A percentile compares a stretch with the other conserved stretches of the same genome.
Evolutionary conservation across 2,888 invertebrate species (phyloP).

Genomic region (Proisotoma minuta): DNA sequence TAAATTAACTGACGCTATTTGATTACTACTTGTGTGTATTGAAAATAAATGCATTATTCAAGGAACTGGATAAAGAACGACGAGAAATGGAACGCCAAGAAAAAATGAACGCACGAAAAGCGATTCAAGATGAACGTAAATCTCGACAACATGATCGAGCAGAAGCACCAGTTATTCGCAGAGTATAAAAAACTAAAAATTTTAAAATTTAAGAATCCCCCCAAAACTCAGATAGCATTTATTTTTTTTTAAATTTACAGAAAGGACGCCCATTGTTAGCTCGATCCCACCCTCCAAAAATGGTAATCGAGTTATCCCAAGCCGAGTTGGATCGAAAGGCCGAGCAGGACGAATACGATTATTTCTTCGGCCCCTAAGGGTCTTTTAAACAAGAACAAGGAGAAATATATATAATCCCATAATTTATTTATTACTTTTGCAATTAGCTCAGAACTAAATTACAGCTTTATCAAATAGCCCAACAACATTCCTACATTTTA

Average conservation of each 20-base stretch:
- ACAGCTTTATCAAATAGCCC: no score
- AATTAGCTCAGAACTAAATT: no score
- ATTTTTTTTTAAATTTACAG: constrained; percentile 16
- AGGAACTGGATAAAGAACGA: constrained; percentile 46
- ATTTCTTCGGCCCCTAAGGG: constrained; percentile 44
- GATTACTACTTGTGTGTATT: neutral
- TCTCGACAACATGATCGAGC: constrained; percentile 35
- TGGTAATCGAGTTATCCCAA: constrained; percentile 40
- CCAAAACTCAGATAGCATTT: neutral
- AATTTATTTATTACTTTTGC: no score
- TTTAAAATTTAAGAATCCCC: neutral
- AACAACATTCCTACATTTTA: no score
- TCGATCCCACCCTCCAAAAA: constrained; percentile 42
- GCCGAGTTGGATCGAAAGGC: constrained; percentile 45
- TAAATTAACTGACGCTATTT: neutral
- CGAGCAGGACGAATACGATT: constrained; percentile 45
- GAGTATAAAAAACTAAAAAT: constrained; percentile 24
- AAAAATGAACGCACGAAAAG: constrained; percentile 33
- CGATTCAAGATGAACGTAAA: constrained; percentile 33
- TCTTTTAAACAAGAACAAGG: no score
- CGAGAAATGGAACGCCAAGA: constrained; percentile 42
- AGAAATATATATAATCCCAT: no score
- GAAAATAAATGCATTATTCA: constrained; percentile 3
- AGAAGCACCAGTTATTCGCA: constrained; percentile 39
- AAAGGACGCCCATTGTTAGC: constrained; percentile 40